Base-by-base conservation (phyloP, 37 sponge, comb jelly and placozoan species). In the Tethya wilhelma region DNA sequence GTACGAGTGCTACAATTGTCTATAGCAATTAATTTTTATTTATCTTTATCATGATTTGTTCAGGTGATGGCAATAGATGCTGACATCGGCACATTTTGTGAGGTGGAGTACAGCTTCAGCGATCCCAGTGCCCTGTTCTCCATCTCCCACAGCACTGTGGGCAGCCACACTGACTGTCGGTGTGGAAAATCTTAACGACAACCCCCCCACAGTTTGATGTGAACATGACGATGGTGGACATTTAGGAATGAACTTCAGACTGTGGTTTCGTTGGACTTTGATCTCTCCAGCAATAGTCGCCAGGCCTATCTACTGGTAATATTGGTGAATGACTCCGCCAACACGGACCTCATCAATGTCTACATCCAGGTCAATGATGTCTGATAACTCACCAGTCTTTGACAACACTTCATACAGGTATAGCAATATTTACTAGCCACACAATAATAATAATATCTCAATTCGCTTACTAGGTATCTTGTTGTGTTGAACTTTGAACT, bases 321-420 rank as follows among this genome's bases (percentile, higher is more conserved):
- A 31, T 22, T 38, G 4, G 72, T 56, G 25, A 84, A 84, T 56
- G 76, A 84, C 59, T 58, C 76, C 1, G 41, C 26, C 0, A 53
- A 58, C 66, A 43, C 40, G n/a, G 69, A 55, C 37, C 9, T 55
- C 38, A 17, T 81, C 0, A 62, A 31, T 14, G 20, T 89, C 39
- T 46, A 71, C 29, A 38, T 89, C 0, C 26, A 41, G 34, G 55
- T 90, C 1, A 1, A 71, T 19, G 86, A 90, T 33, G 36, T 85
- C 23, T 64, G 86, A 90, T 59, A 85, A 81, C 73, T 17, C 30
- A 0, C 91, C 91, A 33, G 65, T 75, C 30, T 90, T 90, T 76
- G 44, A 44, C 0, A 60, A 65, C 38, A 33, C 8, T 1, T 46
- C 49, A 0, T 90, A 85, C 71, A 37, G 43, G 37, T 77, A 33